These are phyloP conservation scores for Galerucella calmariensis DNA, from an alignment of 2,888 invertebrate genomes.

Conservation along the genomic window DNA sequence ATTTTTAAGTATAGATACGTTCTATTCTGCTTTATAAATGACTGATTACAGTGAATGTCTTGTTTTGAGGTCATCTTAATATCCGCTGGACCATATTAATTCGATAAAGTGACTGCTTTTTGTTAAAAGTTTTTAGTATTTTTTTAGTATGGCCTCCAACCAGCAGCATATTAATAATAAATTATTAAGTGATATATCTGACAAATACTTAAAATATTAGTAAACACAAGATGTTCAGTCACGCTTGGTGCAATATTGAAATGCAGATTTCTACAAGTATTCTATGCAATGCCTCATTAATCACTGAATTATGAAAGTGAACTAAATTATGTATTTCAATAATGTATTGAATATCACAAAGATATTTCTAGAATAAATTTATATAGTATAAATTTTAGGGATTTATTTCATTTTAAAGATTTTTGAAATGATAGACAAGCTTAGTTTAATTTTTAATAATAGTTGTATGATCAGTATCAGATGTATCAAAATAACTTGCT, in stretches of 20 bases:
- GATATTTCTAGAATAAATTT: neutral
- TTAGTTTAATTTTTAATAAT: constrained; percentile 27
- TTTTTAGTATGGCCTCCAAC: neutral
- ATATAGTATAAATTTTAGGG: neutral
- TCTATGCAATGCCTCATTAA: neutral
- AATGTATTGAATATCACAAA: neutral
- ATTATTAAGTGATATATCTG: neutral
- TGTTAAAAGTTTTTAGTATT: neutral
- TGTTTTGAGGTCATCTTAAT: neutral
- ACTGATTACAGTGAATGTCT: constrained; percentile 3
- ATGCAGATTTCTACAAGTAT: neutral
- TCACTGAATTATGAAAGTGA: neutral
- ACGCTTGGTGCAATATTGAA: constrained; percentile 1
- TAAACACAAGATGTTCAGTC: constrained; percentile 5
- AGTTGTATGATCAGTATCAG: constrained; percentile 52
- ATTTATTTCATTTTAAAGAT: constrained; percentile 11
- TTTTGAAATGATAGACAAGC: constrained; percentile 23
- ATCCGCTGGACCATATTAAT: neutral
- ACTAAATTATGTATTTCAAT: constrained; percentile 4
- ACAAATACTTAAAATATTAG: constrained; percentile 17
- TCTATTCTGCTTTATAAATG: neutral
- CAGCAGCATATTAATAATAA: neutral
- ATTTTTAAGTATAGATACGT: neutral
- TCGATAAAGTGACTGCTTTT: neutral
- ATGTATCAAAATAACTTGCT: constrained; percentile 39